These are phyloP conservation scores for honey bee (Apis mellifera) DNA, from an alignment of 1,140 invertebrate genomes.

Conservation along the genomic window Amel_HAv3.1 CM009932.2:12972001-12972500, in stretches of 20 bases:
- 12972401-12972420: background rate
- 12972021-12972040: slow-evolving; percentile 19
- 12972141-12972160: background rate
- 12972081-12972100: too few species aligned
- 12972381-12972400: background rate
- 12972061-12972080: slow-evolving; percentile 8
- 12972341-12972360: background rate
- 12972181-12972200: background rate
- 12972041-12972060: background rate
- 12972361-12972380: background rate
- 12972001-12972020: background rate
- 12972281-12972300: background rate
- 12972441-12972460: slow-evolving; percentile 30
- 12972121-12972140: background rate
- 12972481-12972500: slow-evolving; percentile 19
- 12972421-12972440: background rate
- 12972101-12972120: too few species aligned
- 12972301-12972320: background rate
- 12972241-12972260: background rate
- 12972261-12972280: background rate
- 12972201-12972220: background rate
- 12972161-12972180: background rate
- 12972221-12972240: background rate
- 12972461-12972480: slow-evolving; percentile 9
- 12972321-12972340: background rate